These are phyloP conservation scores for Anoplopoma fimbria DNA, from an alignment of 2,113 vertebrate genomes.

Conservation along the genomic window DNA sequence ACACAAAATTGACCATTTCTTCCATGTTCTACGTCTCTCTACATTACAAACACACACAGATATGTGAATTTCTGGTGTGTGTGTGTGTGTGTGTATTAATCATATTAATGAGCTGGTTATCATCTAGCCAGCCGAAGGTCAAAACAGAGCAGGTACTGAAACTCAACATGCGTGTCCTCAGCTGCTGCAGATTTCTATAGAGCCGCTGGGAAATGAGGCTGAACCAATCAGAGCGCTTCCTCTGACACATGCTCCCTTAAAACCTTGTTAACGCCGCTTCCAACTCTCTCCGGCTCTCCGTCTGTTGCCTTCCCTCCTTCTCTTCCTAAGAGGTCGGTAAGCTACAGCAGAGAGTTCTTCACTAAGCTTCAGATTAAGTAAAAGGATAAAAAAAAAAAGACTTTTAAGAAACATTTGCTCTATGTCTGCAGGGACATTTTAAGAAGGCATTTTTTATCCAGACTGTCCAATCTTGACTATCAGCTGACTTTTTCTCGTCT, in stretches of 20 bases:
- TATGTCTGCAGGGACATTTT: no score
- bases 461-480: no score
- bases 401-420: no score
- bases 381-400: no score
- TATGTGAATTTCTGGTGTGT: neutral
- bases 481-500: no score
- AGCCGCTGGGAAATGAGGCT: constrained; percentile 27
- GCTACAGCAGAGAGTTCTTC: neutral
- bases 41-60: neutral
- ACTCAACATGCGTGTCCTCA: constrained; percentile 12
- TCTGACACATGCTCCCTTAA: constrained; percentile 14
- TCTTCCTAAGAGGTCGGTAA: neutral
- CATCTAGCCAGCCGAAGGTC: constrained; percentile 33
- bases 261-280: neutral
- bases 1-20: neutral
- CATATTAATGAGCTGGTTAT: constrained; percentile 44
- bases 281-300: neutral
- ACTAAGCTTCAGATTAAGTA: neutral
- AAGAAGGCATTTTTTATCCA: no score
- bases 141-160: constrained; percentile 24
- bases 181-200: neutral
- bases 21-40: neutral
- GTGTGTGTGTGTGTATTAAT: neutral
- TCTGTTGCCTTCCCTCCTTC: no score
- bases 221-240: constrained; percentile 27